Percentiles rank a stretch among this genome's conserved stretches.
phyloP scores from a whole-genome alignment of 2,888 invertebrate species.

The Scaptomyza caliginosa region DNA sequence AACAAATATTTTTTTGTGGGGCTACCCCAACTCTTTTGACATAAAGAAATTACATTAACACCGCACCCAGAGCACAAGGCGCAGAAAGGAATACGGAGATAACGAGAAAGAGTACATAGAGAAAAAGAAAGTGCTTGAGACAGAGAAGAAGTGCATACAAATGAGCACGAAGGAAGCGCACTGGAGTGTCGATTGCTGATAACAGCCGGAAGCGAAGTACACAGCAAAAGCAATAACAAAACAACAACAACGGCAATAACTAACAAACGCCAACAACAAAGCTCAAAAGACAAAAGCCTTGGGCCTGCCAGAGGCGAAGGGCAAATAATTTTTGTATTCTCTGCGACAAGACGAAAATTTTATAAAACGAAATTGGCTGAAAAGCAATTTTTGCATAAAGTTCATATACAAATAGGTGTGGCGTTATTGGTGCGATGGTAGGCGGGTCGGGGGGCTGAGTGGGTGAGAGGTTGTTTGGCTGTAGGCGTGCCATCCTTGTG shows the following conservation, averaged over 20 bases:
- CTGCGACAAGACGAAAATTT: slow-evolving; percentile 51
- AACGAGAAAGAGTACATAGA: neutral
- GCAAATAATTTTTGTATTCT: slow-evolving; percentile 8
- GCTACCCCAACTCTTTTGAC: slow-evolving; percentile 3
- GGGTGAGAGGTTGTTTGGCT: neutral
- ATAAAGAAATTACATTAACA: slow-evolving; percentile 69
- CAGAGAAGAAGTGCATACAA: slow-evolving; percentile 43
- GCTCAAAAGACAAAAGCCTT: slow-evolving; percentile 65
- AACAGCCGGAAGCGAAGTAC: slow-evolving; percentile 72
- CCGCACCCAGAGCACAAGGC: slow-evolving; percentile 55
- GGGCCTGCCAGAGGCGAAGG: neutral
- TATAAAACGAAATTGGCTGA: slow-evolving; percentile 69
- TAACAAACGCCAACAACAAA: slow-evolving; percentile 37
- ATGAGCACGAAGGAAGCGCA: slow-evolving; percentile 56
- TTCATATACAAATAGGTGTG: slow-evolving; percentile 53
- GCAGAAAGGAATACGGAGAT: slow-evolving; percentile 9
- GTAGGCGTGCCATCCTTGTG: slow-evolving; percentile 52
- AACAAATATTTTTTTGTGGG: slow-evolving; percentile 54
- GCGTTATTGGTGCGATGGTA: slow-evolving; percentile 9
- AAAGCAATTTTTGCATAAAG: slow-evolving; percentile 65
- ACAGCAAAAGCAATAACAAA: slow-evolving; percentile 19
- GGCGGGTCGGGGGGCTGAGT: neutral
- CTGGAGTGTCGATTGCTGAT: slow-evolving; percentile 75
- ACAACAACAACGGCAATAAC: slow-evolving; percentile 14
- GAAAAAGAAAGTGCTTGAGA: too few relatives aligned